Base-by-base conservation (phyloP, 2,113 vertebrate species). In the Anseranas semipalmata region DNA sequence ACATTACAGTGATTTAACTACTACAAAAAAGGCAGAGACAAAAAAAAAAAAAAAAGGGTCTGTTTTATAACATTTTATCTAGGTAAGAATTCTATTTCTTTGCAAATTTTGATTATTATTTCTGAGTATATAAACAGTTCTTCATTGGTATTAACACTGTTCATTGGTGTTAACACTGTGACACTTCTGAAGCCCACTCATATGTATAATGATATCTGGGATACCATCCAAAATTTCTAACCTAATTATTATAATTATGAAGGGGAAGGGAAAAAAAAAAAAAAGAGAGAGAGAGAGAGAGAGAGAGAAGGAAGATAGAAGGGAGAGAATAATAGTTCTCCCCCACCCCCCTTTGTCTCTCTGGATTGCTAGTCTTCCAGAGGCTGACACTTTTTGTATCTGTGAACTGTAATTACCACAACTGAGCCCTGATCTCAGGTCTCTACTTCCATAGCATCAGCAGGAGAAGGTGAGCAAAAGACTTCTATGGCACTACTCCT, bases 201-300 rank as follows among this genome's bases (percentile, higher is more conserved):
- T 76, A 78, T 35, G 19, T 67, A 12, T 63, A 88, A 92, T 77
- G 25, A 39, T 89, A 80, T 81, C 85, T 93, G 85, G 90, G 92
- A 85, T 67, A 39, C 18, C 80, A 87, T 90, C 67, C 72, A 90
- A 88, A 86, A 77, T 70, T 80, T 92, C 55, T 91, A 67, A 93
- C n/a, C 3, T 81, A 76, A 87, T 95, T 92, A 84, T n/a, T 93
- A 45, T 56, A 93, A 95, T 86, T 86, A 81, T 76, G 27, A 75
- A 67, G 2, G 3, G 11, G 14, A 60, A 45, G 17, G 18, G 41
- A 37, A 32, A 45, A 18, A 24, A 27, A 62, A 37, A 39, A 27
- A 28, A 3, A 27, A 13, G 15, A 33, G 17, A 58, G 17, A 59
- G 56, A n/a, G 19, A 45, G 43, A 12, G 43, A 15, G 43, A 15